Percentiles rank a stretch among this genome's conserved stretches.
Evolutionary conservation across 1,140 invertebrate genomes (phyloP).

Genomic region (Pachyrhynchus sulphureomaculatus): DNA sequence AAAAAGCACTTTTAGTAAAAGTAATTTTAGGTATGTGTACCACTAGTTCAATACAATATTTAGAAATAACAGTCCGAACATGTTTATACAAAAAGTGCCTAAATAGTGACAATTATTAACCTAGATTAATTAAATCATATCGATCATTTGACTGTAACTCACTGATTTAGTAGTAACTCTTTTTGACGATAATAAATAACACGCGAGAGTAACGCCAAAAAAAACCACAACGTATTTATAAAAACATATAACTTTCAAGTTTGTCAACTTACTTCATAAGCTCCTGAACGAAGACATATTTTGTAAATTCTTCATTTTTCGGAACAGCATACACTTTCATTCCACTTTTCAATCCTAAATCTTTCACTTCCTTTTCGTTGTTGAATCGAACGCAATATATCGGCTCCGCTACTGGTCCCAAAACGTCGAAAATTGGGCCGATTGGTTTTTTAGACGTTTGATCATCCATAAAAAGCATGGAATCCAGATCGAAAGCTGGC

Average conservation of each 20-base stretch:
- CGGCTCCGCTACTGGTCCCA: slow-evolving; percentile 64
- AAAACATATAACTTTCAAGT: not conserved
- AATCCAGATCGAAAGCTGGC: slow-evolving; percentile 80
- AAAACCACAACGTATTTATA: no score
- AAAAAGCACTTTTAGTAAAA: no score
- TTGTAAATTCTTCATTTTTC: slow-evolving; percentile 40
- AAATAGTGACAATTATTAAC: no score
- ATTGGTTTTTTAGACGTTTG: slow-evolving; percentile 66
- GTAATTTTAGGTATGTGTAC: no score
- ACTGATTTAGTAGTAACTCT: no score
- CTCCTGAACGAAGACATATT: slow-evolving; percentile 47
- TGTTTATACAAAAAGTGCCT: no score
- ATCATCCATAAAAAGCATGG: slow-evolving; percentile 67
- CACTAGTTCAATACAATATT: no score
- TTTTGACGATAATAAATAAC: no score
- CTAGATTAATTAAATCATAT: no score
- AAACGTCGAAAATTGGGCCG: slow-evolving; percentile 86
- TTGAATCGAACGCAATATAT: slow-evolving; percentile 47
- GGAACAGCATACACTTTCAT: slow-evolving; percentile 46
- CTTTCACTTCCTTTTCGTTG: slow-evolving; percentile 37
- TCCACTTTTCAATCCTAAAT: slow-evolving; percentile 36
- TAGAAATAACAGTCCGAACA: no score
- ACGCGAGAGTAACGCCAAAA: no score
- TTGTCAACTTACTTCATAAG: slow-evolving; percentile 44
- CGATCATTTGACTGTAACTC: no score